A percentile compares a stretch with the other conserved stretches of the same genome.
phyloP scores from a whole-genome alignment of 2,888 invertebrate genomes.

The Myopa tessellatipennis region DNA sequence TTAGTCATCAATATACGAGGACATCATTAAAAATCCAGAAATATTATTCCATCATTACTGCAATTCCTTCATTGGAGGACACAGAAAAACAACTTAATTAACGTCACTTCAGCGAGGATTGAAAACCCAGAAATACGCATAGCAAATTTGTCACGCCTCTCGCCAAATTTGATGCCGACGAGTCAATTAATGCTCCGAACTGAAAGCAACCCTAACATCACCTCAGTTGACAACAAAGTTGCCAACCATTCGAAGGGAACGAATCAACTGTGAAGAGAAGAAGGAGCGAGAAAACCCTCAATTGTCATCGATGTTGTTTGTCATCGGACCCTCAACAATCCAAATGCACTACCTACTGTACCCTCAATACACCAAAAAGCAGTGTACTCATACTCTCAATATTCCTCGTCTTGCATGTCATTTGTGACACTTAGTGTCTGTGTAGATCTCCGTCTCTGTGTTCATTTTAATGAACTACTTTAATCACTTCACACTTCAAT shows the following conservation, averaged over 20 bases:
- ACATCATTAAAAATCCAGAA: no score
- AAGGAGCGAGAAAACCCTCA: background rate
- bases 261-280: background rate
- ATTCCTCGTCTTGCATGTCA: background rate
- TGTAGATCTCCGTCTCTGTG: background rate
- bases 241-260: background rate
- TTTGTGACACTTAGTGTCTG: background rate
- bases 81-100: constrained; percentile 41
- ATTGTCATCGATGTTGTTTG: background rate
- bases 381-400: background rate
- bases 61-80: background rate
- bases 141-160: constrained; percentile 36
- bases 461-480: constrained; percentile 58
- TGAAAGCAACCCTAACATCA: background rate
- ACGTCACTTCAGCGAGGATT: constrained; percentile 3
- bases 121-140: background rate
- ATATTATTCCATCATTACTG: no score
- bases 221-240: background rate
- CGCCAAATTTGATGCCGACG: constrained; percentile 26
- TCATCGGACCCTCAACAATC: background rate
- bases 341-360: background rate
- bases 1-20: no score
- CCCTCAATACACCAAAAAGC: background rate
- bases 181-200: constrained; percentile 29
- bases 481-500: constrained; percentile 47